These are phyloP conservation scores for Cataglyphis altisquamis DNA, from an alignment of 2,888 invertebrate genomes.

Conservation along the genomic window DNA sequence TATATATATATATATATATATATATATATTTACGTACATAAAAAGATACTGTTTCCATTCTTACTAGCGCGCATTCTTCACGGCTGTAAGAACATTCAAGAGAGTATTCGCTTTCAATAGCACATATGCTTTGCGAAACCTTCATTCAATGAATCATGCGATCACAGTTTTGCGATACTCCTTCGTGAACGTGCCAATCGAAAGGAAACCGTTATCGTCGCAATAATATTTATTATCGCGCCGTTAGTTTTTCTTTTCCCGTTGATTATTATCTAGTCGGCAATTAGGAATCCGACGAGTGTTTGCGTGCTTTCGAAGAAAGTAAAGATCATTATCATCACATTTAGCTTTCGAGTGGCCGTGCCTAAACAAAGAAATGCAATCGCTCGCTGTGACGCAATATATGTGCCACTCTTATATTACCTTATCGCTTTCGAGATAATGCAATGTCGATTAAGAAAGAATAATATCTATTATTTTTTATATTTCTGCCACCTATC, in stretches of 20 bases:
- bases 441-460: constrained; percentile 29
- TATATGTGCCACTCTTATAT: constrained; percentile 7
- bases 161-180: constrained; percentile 18
- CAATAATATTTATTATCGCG: constrained; percentile 44
- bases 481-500: constrained; percentile 20
- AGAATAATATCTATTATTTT: constrained; percentile 30
- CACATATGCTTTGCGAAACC: constrained; percentile 33
- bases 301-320: constrained; percentile 37
- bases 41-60: constrained; percentile 16
- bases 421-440: constrained; percentile 7
- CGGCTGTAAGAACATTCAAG: constrained; percentile 32
- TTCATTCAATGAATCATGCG: constrained; percentile 45
- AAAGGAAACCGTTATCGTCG: constrained; percentile 40
- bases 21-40: not conserved
- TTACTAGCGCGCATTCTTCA: constrained; percentile 28
- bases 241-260: constrained; percentile 3
- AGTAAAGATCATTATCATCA: constrained; percentile 34
- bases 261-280: constrained; percentile 13
- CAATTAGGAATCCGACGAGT: constrained; percentile 38
- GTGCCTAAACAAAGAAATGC: constrained; percentile 21
- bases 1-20: not conserved
- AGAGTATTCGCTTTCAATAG: constrained; percentile 34
- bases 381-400: constrained; percentile 15
- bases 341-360: not conserved
- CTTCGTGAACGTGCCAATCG: constrained; percentile 7